Percentiles rank a stretch among this genome's conserved stretches.
Conservation (phyloP, 2,888 invertebrate species). For the Scelioninae gen. 1 region DNA sequence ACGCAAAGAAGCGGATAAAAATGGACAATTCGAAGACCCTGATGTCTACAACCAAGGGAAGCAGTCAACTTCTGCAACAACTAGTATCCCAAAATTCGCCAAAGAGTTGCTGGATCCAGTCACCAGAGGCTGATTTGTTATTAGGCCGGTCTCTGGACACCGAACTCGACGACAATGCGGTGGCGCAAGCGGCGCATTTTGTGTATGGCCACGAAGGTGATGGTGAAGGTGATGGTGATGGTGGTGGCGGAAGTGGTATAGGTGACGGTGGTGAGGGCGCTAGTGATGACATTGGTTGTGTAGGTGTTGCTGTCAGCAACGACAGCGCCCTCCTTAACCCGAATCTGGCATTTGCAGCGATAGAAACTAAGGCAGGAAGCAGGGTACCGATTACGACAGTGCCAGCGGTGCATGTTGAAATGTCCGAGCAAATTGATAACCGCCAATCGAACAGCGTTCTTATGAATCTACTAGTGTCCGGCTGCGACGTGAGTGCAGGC, state of each 20-base stretch:
- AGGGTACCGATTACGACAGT: neutral
- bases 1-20: conserved; percentile 77
- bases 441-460: conserved; percentile 92
- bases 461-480: conserved; percentile 97
- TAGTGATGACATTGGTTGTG: conserved; percentile 64
- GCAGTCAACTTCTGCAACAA: conserved; percentile 86
- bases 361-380: conserved; percentile 7
- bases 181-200: conserved; percentile 43
- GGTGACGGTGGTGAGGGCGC: too few species aligned
- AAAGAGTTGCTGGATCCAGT: conserved; percentile 55
- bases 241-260: too few species aligned
- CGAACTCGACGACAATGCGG: conserved; percentile 39
- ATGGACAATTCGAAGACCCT: conserved; percentile 71
- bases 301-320: conserved; percentile 34
- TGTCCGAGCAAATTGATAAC: conserved; percentile 37
- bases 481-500: conserved; percentile 96
- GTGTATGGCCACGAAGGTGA: conserved; percentile 53
- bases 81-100: conserved; percentile 84
- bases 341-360: conserved; percentile 45
- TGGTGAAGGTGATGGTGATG: conserved; percentile 60
- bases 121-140: conserved; percentile 38
- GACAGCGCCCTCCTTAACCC: conserved; percentile 24
- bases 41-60: conserved; percentile 47
- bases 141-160: conserved; percentile 31
- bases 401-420: conserved; percentile 7